These are phyloP conservation scores for Odontesthes bonariensis DNA, from an alignment of 2,113 vertebrate species.

Conservation along the genomic window DNA sequence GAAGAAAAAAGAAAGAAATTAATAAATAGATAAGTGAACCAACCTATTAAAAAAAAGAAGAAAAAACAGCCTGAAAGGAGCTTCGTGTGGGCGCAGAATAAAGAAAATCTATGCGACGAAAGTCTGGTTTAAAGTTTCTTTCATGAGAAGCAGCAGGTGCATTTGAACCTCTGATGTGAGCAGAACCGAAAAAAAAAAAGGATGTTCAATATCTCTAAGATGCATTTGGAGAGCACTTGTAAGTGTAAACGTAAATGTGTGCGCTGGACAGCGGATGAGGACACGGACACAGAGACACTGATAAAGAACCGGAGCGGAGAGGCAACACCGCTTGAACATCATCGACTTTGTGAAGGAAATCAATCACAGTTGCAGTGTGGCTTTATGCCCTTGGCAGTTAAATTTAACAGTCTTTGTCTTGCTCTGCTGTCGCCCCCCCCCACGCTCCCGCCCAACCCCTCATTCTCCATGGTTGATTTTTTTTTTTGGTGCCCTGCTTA, in stretches of 20 bases:
- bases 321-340: constrained; percentile 48
- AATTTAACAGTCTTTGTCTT: constrained; percentile 74
- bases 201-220: neutral
- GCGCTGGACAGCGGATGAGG: constrained; percentile 21
- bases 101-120: neutral
- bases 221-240: neutral
- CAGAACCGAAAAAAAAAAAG: neutral
- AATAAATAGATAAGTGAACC: neutral
- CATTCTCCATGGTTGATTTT: constrained; percentile 62
- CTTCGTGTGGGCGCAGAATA: neutral
- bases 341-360: constrained; percentile 71
- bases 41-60: neutral
- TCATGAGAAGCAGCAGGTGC: neutral
- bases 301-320: constrained; percentile 46
- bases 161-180: constrained; percentile 7
- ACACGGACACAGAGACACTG: constrained; percentile 23
- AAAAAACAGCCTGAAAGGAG: neutral
- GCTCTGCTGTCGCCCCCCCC: neutral
- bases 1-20: neutral
- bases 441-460: constrained; percentile 16
- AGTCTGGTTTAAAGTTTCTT: neutral
- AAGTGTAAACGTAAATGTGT: constrained; percentile 15
- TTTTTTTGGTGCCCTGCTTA: constrained; percentile 61
- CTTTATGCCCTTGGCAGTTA: constrained; percentile 65
- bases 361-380: constrained; percentile 68